Conservation (phyloP, 2,888 invertebrate genomes). For the Anarsia innoxiella region DNA sequence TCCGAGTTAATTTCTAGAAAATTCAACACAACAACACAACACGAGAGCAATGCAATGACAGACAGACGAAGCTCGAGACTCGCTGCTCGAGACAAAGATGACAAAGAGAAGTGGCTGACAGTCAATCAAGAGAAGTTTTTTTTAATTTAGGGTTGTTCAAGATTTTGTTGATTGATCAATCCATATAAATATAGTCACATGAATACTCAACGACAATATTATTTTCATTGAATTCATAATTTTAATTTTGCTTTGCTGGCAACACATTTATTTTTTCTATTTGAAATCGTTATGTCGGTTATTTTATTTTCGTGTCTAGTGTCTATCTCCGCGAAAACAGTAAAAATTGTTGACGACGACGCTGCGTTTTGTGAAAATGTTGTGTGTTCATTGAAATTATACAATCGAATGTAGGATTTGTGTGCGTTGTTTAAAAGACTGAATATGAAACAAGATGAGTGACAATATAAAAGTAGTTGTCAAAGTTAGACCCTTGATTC, state of each 20-base stretch:
- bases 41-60: not conserved
- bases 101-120: too few relatives aligned
- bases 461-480: conserved; percentile 85
- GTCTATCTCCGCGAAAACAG: conserved; percentile 9
- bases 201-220: too few relatives aligned
- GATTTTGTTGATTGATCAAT: conserved; percentile 3
- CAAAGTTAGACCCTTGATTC: conserved; percentile 80
- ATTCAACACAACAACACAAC: conserved; percentile 2
- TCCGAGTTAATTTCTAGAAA: conserved; percentile 4
- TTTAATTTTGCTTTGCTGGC: too few relatives aligned
- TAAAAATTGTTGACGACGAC: conserved; percentile 6
- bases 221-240: too few relatives aligned
- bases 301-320: conserved; percentile 31
- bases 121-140: too few relatives aligned
- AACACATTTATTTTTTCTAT: conserved; percentile 26
- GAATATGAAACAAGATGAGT: conserved; percentile 64
- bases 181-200: too few relatives aligned
- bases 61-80: too few relatives aligned
- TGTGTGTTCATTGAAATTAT: conserved; percentile 15
- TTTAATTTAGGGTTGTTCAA: not conserved
- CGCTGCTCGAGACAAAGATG: too few relatives aligned
- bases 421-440: conserved; percentile 17
- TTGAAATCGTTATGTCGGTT: conserved; percentile 50
- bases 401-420: conserved; percentile 20
- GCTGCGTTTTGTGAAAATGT: conserved; percentile 12